Percentiles rank a stretch among this genome's conserved stretches.
phyloP scores from a whole-genome alignment of 1,140 invertebrate genomes.

The Melitaea cinxia region DNA sequence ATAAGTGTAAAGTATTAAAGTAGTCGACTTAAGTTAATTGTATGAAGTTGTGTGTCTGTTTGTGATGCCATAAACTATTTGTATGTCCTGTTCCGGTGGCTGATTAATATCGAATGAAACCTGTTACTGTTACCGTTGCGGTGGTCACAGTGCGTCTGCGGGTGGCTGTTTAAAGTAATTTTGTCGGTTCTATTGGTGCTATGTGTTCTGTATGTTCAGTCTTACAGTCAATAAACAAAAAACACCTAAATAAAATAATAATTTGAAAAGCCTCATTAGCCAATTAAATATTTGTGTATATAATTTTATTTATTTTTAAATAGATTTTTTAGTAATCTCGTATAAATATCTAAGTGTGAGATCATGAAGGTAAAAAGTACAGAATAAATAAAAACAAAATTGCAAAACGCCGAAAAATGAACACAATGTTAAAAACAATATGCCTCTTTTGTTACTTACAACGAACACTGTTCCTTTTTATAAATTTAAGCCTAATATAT shows the following conservation, averaged over 20 bases:
- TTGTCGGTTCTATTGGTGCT: slow-evolving; percentile 68
- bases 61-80: slow-evolving; percentile 40
- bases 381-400: slow-evolving; percentile 76
- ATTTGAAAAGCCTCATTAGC: slow-evolving; percentile 77
- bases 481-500: slow-evolving; percentile 82
- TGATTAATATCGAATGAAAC: slow-evolving; percentile 19
- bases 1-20: slow-evolving; percentile 31
- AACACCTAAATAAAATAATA: slow-evolving; percentile 69
- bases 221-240: slow-evolving; percentile 72
- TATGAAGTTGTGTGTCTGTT: slow-evolving; percentile 34
- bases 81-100: slow-evolving; percentile 39
- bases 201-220: slow-evolving; percentile 63
- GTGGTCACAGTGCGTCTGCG: slow-evolving; percentile 62
- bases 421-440: slow-evolving; percentile 78
- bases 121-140: slow-evolving; percentile 19
- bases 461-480: slow-evolving; percentile 77
- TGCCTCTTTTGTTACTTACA: slow-evolving; percentile 77
- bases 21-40: slow-evolving; percentile 47
- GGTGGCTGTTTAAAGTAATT: slow-evolving; percentile 45
- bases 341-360: slow-evolving; percentile 81
- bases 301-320: slow-evolving; percentile 73
- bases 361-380: slow-evolving; percentile 76
- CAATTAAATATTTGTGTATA: slow-evolving; percentile 78
- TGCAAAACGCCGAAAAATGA: slow-evolving; percentile 78
- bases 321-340: slow-evolving; percentile 79